phyloP scores from a whole-genome alignment of 2,888 invertebrate genomes.

The Monopis laevigella region DNA sequence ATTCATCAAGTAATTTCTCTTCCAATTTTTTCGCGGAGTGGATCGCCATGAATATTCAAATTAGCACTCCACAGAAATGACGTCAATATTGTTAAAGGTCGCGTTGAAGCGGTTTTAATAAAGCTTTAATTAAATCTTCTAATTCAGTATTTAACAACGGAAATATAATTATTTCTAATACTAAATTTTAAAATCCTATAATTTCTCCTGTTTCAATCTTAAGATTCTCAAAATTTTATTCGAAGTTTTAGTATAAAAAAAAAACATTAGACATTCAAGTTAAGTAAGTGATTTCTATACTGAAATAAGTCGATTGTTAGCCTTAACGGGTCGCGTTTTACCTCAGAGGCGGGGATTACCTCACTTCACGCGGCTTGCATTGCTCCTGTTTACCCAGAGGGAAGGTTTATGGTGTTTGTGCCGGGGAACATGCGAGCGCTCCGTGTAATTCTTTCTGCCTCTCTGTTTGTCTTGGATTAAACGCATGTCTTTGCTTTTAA shows the following conservation, averaged over 20 bases:
- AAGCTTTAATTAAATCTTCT: constrained; percentile 4
- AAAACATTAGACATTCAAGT: too few species aligned
- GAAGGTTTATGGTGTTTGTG: constrained; percentile 47
- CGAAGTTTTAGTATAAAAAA: too few species aligned
- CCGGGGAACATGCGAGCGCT: constrained; percentile 26
- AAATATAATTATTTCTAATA: too few species aligned
- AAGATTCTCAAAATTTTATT: too few species aligned
- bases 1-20: constrained; percentile 8
- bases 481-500: constrained; percentile 60
- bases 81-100: constrained; percentile 9
- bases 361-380: constrained; percentile 40
- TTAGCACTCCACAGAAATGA: constrained; percentile 8
- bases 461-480: constrained; percentile 58
- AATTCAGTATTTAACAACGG: too few species aligned
- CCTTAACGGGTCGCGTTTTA: constrained; percentile 34
- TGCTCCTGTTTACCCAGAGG: constrained; percentile 40
- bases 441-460: constrained; percentile 33
- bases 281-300: constrained; percentile 49
- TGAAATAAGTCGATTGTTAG: constrained; percentile 32
- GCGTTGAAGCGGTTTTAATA: constrained; percentile 6
- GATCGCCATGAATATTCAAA: constrained; percentile 4
- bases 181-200: too few species aligned
- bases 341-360: constrained; percentile 44
- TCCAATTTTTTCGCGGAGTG: neutral
- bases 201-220: too few species aligned